Evolutionary conservation across 2,797 vertebrate species (phyloP).

Genomic region (Kryptopterus vitreolus): DNA sequence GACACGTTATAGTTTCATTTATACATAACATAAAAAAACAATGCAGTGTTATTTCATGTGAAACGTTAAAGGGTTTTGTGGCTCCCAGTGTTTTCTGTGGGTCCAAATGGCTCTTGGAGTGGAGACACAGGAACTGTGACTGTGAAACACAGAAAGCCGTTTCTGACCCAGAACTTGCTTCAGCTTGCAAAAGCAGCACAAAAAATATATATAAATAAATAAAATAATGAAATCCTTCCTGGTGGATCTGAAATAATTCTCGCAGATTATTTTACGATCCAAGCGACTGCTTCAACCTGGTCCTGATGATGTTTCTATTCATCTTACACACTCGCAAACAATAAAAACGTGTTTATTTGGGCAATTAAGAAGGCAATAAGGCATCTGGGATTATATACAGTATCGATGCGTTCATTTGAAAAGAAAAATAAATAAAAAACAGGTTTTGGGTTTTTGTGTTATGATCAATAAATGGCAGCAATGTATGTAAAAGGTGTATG

Average conservation of each 20-base stretch:
- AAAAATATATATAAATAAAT: too few relatives aligned
- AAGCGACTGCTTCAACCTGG: background rate
- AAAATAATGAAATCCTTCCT: background rate
- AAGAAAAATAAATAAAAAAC: background rate
- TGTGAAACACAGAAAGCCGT: background rate
- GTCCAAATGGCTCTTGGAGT: too few relatives aligned
- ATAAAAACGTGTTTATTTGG: background rate
- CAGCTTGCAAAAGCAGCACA: background rate
- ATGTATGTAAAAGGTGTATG: background rate
- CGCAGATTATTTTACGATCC: background rate
- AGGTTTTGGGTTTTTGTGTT: background rate
- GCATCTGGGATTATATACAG: background rate
- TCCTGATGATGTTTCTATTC: background rate
- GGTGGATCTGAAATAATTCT: slow-evolving; percentile 2
- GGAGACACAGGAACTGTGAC: too few relatives aligned
- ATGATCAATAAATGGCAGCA: too few relatives aligned
- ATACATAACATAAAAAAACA: too few relatives aligned
- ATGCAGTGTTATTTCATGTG: too few relatives aligned
- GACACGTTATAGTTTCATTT: too few relatives aligned
- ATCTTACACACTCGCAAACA: background rate
- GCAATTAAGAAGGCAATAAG: background rate
- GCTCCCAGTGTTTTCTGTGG: too few relatives aligned
- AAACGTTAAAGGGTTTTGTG: too few relatives aligned
- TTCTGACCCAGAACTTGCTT: background rate
- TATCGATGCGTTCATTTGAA: background rate